phyloP scores from a whole-genome alignment of 2,888 invertebrate genomes.

The Marasmarcha lunaedactyla region DNA sequence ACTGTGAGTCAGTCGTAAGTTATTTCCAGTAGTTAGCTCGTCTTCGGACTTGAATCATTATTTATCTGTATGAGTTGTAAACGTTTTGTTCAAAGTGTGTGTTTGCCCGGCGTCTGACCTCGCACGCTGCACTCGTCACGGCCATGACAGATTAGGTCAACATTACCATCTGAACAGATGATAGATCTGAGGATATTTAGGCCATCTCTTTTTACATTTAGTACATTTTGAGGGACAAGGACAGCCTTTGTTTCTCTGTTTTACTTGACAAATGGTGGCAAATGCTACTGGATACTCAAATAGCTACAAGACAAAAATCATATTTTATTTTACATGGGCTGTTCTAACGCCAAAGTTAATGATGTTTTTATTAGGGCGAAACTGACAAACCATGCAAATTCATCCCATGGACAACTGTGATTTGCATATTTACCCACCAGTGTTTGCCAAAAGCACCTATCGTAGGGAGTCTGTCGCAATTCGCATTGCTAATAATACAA shows the following conservation, averaged over 20 bases:
- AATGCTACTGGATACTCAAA: no score
- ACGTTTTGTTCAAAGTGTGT: constrained; percentile 1
- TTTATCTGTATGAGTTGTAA: constrained; percentile 1
- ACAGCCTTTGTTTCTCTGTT: constrained; percentile 20
- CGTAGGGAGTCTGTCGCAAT: constrained; percentile 51
- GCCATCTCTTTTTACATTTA: constrained; percentile 19
- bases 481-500: constrained; percentile 61
- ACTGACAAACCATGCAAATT: constrained; percentile 32
- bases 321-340: no score
- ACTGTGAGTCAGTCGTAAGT: neutral
- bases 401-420: constrained; percentile 27
- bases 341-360: no score
- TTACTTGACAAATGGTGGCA: constrained; percentile 13
- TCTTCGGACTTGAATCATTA: neutral
- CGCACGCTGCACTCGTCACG: constrained; percentile 23
- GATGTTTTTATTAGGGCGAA: neutral
- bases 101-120: constrained; percentile 30
- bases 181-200: constrained; percentile 13
- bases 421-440: constrained; percentile 52
- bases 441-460: constrained; percentile 46
- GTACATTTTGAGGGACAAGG: constrained; percentile 33
- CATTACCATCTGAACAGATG: constrained; percentile 22
- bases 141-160: constrained; percentile 34
- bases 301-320: no score
- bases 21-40: neutral